Evolutionary conservation across 2,888 invertebrate species (phyloP), one percentile per base, ranked within the genome.

Genomic region (Aethes cnicana): DNA sequence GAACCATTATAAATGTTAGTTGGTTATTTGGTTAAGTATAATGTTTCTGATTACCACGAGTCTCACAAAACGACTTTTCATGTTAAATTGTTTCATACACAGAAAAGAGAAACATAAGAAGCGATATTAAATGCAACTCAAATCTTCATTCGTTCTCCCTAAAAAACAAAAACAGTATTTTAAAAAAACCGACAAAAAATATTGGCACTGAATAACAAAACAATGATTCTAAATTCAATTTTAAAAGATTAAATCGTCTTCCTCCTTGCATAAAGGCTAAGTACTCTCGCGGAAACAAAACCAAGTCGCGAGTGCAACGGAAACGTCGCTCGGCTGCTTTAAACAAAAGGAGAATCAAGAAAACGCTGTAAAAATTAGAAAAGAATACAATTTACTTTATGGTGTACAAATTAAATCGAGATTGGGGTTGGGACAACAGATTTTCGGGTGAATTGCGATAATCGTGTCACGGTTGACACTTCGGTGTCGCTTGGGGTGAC

Each of bases 401-500:
- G 39, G 47, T 36, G 28, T 43, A 50, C 43, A 44, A 69, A 74
- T 64, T 62, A 56, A 55, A 48, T 53, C 43, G 59, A 64, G 58
- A 39, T 57, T 57, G 56, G 57, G 56, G 55, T 61, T 44, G 61
- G 57, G 36, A 50, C 49, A 55, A 65, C 68, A 71, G 68, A 63
- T 66, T 66, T 61, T 66, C 54, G 58, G 58, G 58, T 59, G 56
- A 62, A 53, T 61, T 62, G 61, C 59, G 67, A 68, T 77, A 71
- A 72, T 71, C 73, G 54, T 50, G 65, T 62, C 59, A 63, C 43
- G 58, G 54, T 61, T 67, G 68, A 68, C 68, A 69, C 68, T 68
- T 63, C 60, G 42, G 53, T 65, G 63, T 60, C 58, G 47, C 28
- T 32, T 48, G 64, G 68, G 66, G 70, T 64, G 61, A 56, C 52